Evolutionary conservation across 2,113 vertebrate genomes (phyloP).

Genomic region (Ameiurus melas): DNA sequence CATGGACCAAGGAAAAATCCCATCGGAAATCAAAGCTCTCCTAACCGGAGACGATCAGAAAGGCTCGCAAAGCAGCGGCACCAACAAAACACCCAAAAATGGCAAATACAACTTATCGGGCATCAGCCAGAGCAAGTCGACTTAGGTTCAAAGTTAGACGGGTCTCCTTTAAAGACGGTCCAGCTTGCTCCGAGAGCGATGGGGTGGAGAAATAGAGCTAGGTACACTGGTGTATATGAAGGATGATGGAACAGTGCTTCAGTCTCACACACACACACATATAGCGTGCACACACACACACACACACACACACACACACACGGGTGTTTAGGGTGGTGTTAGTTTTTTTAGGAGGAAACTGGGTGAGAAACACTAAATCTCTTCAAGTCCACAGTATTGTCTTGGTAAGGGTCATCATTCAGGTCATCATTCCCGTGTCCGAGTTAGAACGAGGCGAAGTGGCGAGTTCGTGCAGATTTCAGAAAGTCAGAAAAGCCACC

Average conservation of each 20-base stretch:
- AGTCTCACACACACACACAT: background rate
- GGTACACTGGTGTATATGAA: constrained; percentile 1
- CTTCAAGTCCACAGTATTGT: constrained; percentile 28
- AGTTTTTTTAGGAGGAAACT: background rate
- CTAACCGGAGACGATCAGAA: constrained; percentile 91
- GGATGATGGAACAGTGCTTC: constrained; percentile 12
- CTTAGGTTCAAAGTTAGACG: background rate
- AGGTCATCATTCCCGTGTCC: background rate
- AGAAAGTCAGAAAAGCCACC: background rate
- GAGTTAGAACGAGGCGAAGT: background rate
- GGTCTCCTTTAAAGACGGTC: background rate
- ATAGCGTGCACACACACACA: no score
- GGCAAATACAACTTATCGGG: constrained; percentile 73
- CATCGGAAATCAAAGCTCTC: constrained; percentile 95
- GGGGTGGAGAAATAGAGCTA: background rate
- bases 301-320: no score
- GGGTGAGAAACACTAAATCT: constrained; percentile 21
- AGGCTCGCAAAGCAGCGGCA: constrained; percentile 72
- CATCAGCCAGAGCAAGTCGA: constrained; percentile 72
- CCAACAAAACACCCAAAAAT: constrained; percentile 75
- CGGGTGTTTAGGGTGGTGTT: background rate
- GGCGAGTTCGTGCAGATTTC: background rate
- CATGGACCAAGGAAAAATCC: constrained; percentile 99
- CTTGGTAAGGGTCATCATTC: background rate
- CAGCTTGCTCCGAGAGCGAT: background rate